phyloP scores from a whole-genome alignment of 2,797 vertebrate species.

The Chelidonichthys spinosus region DNA sequence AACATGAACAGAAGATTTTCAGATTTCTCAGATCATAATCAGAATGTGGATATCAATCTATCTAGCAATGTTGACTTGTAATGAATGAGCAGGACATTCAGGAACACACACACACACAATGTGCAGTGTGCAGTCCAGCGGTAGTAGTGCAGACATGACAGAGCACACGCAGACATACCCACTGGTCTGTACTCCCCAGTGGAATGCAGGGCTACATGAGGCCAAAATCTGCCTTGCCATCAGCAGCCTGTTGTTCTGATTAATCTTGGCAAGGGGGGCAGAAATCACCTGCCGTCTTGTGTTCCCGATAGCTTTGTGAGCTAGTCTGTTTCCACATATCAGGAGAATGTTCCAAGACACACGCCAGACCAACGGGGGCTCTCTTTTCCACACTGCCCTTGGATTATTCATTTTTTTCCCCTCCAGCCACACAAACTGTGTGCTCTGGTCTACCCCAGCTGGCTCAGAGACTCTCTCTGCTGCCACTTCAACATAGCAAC shows the following conservation, averaged over 20 bases:
- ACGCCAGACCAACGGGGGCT: constrained; percentile 75
- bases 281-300: constrained; percentile 79
- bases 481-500: constrained; percentile 23
- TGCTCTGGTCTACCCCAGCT: constrained; percentile 46
- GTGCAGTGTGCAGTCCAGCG: constrained; percentile 17
- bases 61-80: constrained; percentile 5
- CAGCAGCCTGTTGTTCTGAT: constrained; percentile 70
- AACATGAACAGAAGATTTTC: constrained; percentile 26
- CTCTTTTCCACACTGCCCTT: constrained; percentile 69
- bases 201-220: constrained; percentile 51
- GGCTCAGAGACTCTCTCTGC: constrained; percentile 26
- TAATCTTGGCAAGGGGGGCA: constrained; percentile 66
- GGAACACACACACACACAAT: not conserved
- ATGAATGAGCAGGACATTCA: constrained; percentile 9
- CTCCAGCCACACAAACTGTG: constrained; percentile 3
- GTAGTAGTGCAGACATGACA: constrained; percentile 27
- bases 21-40: constrained; percentile 33
- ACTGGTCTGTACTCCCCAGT: constrained; percentile 41
- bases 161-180: constrained; percentile 35
- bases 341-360: constrained; percentile 77
- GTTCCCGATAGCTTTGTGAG: constrained; percentile 70
- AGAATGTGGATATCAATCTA: constrained; percentile 49
- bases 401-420: constrained; percentile 67
- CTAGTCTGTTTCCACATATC: constrained; percentile 74
- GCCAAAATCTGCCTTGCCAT: constrained; percentile 51